phyloP scores from a whole-genome alignment of 2,888 invertebrate genomes.

The Autographa pulchrina region DNA sequence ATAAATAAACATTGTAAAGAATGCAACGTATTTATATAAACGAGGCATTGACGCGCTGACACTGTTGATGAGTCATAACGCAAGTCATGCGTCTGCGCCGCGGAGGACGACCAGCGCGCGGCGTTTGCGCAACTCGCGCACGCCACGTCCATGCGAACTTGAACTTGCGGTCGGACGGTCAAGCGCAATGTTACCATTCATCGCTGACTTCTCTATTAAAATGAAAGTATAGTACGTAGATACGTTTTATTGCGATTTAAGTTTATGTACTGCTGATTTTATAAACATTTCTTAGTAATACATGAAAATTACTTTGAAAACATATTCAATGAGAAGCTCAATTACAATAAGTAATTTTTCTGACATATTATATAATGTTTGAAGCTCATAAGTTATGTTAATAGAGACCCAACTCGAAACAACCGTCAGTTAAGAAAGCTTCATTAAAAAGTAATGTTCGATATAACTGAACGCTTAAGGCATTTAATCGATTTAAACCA shows the following conservation, averaged over 20 bases:
- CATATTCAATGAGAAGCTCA: too few species aligned
- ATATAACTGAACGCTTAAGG: conserved; percentile 34
- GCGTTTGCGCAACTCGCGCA: conserved; percentile 71
- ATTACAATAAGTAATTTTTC: not conserved
- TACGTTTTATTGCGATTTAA: not conserved
- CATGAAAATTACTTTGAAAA: not conserved
- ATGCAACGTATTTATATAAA: conserved; percentile 78
- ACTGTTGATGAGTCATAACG: conserved; percentile 81
- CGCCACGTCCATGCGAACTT: conserved; percentile 76
- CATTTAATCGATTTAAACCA: conserved; percentile 54
- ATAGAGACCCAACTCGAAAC: not conserved
- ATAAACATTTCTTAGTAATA: not conserved
- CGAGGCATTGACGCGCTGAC: conserved; percentile 80
- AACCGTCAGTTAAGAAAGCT: conserved; percentile 17
- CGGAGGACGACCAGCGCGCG: conserved; percentile 57
- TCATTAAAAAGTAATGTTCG: conserved; percentile 40
- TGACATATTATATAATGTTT: not conserved
- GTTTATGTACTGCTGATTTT: not conserved
- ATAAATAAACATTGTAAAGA: conserved; percentile 78
- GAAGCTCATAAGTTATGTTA: not conserved
- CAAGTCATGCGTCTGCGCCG: conserved; percentile 68
- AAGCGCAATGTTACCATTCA: conserved; percentile 73
- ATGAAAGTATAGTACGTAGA: conserved; percentile 17
- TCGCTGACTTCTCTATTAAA: conserved; percentile 40
- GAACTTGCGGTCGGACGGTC: conserved; percentile 79